Base-by-base conservation (phyloP, 30 jellyfish, hydroid and myxozoan species). In the Pseudorhiza aurosa region DNA sequence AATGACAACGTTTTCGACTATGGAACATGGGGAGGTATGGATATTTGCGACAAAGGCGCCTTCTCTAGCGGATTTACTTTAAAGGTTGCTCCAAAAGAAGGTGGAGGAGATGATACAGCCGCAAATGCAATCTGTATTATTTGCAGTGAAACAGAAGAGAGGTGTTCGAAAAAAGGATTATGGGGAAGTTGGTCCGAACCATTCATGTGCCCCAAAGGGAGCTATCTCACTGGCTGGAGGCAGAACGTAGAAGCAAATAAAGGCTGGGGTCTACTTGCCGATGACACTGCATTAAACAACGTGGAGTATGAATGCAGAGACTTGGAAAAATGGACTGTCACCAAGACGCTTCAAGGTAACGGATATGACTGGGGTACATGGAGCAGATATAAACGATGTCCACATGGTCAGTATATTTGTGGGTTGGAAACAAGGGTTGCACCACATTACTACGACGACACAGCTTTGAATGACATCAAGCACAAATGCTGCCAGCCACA, bases 11-110 rank as follows among this genome's bases (percentile, higher is more conserved):
- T 15, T 18, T 58, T 75, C 0, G 40, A 33, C 17, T 76, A 39
- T 32, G 88, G 88, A 12, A 4, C 70, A n/a, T 76, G 79, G 79
- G 80, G 88, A 5, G 88, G 81, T 10, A 40, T 37, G 72, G 72
- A 76, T 17, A 12, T 29, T 8, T 76, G 88, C 88, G 1, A 14
- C 29, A 76, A 76, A n/a, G 88, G 88, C 2, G 37, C 18, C 3
- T 58, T 76, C 36, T 64, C 88, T 0, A 27, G 25, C 1, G 88
- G 70, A 0, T 76, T 76, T 58, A 0, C 28, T n/a, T 7, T 76
- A 9, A 76, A 10, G 44, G 73, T 58, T 10, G 88, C 32, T 0
- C 60, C 32, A 24, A 12, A 10, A 33, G 47, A 37, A 1, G 0
- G 17, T 36, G 35, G 21, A 11, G 62, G 62, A 0, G 89, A 77